A percentile compares a stretch with the other conserved stretches of the same genome.
These are phyloP conservation scores for Bolborhynchus lineola DNA, from an alignment of 2,113 vertebrate species.

Conservation along the genomic window DNA sequence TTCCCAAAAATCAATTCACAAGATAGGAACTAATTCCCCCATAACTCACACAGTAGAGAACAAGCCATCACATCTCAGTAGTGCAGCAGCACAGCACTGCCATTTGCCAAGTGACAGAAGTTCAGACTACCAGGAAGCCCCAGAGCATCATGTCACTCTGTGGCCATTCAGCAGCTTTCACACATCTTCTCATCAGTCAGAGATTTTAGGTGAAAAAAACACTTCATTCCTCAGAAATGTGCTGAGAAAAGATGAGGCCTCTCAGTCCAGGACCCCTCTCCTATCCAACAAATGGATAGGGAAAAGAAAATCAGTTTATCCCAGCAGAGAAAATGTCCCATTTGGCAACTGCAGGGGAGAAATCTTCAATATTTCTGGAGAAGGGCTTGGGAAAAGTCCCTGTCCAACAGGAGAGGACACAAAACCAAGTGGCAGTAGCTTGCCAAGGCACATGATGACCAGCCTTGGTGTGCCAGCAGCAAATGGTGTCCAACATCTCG, in stretches of 20 bases:
- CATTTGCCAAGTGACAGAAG: neutral
- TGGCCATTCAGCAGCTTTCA: neutral
- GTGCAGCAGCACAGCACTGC: neutral
- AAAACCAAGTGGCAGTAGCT: neutral
- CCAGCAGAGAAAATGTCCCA: neutral
- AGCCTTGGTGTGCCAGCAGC: neutral
- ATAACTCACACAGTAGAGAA: neutral
- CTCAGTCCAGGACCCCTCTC: neutral
- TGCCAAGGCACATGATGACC: neutral
- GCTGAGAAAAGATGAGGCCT: neutral
- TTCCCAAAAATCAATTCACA: neutral
- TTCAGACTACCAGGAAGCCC: neutral
- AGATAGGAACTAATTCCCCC: neutral
- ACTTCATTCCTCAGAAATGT: neutral
- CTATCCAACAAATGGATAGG: neutral
- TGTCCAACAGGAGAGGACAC: neutral
- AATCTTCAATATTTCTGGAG: neutral
- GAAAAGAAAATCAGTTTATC: neutral
- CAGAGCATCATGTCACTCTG: accelerated
- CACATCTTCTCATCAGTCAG: neutral
- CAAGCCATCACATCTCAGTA: neutral
- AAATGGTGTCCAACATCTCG: neutral
- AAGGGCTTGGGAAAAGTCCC: neutral
- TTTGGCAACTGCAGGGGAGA: neutral
- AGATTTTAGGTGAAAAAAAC: neutral